Evolutionary conservation across 2,888 invertebrate genomes (phyloP), one percentile per base, ranked within the genome.

Genomic region (Rhagophthalmus giganteus): DNA sequence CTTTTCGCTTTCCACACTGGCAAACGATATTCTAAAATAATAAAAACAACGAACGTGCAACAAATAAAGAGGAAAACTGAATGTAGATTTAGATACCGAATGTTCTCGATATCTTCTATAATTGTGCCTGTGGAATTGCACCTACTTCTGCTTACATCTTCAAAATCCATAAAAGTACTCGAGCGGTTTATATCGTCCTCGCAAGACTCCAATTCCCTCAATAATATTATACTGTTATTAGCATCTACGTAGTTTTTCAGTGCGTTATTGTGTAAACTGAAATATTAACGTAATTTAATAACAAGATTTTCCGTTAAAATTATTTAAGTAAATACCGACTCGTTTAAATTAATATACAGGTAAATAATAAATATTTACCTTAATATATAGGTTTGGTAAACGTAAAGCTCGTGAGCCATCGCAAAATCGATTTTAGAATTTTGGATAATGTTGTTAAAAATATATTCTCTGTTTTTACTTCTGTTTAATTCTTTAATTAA

Each of bases 401-500:
- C 65, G 46, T 71, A 73, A 8, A 74, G 51, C 54, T 73, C 70
- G 40, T 68, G 71, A 12, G 70, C 70, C 58, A 70, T 70, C 2
- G 40, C 33, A 9, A 28, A 30, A 7, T 49, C 50, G n/a, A 57
- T 38, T 27, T 46, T 54, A 14, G 59, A 59, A 28, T 57, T 62
- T 27, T 45, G 34, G 25, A 64, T 60, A 10, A 64, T 55, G 20
- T 60, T 25, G 1, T 53, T 55, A 32, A 49, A 63, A 46, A 63
- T 58, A 15, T 41, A 55, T 62, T 65, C 38, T 48, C 52, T 57
- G 20, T 53, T 67, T 61, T 44, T 65, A 52, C 45, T 65, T 30
- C 50, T 47, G 40, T 69, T 70, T 55, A 71, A 64, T 60, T 70
- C 68, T 53, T 66, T 70, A 12, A 74, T 65, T 5, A 71, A 49